Evolutionary conservation across 1,140 invertebrate species (phyloP).

Genomic region (Melipona quadrifasciata): DNA sequence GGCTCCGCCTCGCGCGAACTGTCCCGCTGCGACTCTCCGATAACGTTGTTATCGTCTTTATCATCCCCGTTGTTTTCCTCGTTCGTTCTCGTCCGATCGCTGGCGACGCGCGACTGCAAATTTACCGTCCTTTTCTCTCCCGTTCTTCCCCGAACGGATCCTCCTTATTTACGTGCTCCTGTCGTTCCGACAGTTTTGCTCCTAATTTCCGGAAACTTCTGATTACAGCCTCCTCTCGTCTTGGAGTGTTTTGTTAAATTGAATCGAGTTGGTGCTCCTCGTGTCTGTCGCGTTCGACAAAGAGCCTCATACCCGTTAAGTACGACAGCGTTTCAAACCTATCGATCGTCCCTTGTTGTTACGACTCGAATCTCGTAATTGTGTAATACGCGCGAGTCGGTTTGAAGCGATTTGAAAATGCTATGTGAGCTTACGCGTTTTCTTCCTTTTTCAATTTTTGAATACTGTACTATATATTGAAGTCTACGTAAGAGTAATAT

Average conservation of each 20-base stretch:
- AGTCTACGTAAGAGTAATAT: too few species aligned
- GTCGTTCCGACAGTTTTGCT: neutral
- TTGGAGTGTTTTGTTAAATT: neutral
- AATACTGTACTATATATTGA: too few species aligned
- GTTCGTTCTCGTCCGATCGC: neutral
- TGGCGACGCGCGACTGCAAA: neutral
- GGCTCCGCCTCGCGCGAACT: neutral
- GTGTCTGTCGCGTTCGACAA: too few species aligned
- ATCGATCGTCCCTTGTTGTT: neutral
- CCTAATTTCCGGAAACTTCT: neutral
- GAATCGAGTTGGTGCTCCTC: neutral
- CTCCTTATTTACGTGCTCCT: too few species aligned
- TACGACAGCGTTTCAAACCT: neutral
- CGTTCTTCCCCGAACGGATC: neutral
- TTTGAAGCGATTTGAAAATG: too few species aligned
- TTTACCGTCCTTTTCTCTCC: neutral
- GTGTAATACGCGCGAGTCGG: too few species aligned
- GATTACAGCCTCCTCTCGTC: neutral
- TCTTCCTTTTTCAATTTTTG: too few species aligned
- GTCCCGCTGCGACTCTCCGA: neutral
- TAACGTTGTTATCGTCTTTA: conserved; percentile 20
- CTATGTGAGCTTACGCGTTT: too few species aligned
- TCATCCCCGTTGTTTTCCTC: neutral
- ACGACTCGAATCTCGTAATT: neutral
- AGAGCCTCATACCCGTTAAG: accelerated